Base-by-base conservation (phyloP, 2,888 invertebrate species). In the Atrina japonica region DNA sequence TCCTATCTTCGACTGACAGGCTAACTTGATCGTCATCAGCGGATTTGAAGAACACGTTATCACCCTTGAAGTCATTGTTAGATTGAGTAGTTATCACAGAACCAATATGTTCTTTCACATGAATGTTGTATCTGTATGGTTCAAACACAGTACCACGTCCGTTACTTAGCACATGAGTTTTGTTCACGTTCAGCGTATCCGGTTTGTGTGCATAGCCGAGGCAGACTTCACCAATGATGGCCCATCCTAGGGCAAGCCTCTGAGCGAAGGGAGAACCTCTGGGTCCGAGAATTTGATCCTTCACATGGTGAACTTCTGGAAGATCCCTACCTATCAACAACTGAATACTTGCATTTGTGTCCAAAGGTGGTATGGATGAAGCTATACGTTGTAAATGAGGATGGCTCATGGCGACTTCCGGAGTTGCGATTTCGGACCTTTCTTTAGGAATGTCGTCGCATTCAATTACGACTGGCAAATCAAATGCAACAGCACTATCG, bases 361-460 rank as follows among this genome's bases (percentile, higher is more conserved):
- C 35, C 5, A 35, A 35, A 35, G 35, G 35, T 6, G 35, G 55
- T 35, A 18, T 11, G 7, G n/a, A 21, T n/a, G 16, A 35, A 18
- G 52, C 55, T 21, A 55, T 55, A 7, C 1, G 3, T 9, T 35
- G n/a, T 11, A 55, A n/a, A 55, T 55, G 55, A 25, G n/a, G 5
- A 30, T 35, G 35, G n/a, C 9, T n/a, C 30, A 16, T 14, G 7
- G 35, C 35, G n/a, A 55, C 55, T 18, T 55, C 55, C n/a, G 55
- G 55, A n/a, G 55, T 55, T 9, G 55, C 30, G 21, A 55, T 55
- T 55, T 55, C 35, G 7, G 30, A 35, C 18, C 30, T 55, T n/a
- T 55, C 55, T 21, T 55, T 35, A 2, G 55, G 55, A 5, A 55
- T 55, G 18, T 30, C 55, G 35, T 55, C 35, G 30, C 55, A 55